Evolutionary conservation across 2,113 vertebrate genomes (phyloP).

Genomic region (Pavo muticus): DNA sequence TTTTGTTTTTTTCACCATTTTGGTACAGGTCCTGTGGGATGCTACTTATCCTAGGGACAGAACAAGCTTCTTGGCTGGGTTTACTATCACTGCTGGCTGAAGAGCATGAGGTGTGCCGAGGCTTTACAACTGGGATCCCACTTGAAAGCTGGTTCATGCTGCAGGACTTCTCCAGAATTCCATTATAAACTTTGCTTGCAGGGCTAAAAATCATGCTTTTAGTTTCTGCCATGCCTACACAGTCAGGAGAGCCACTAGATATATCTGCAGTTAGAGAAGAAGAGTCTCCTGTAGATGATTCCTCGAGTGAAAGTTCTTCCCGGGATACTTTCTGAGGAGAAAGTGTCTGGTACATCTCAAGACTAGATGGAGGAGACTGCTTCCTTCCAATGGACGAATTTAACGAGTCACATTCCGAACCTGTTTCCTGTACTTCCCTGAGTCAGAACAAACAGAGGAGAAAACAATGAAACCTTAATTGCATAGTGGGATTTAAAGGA

Average conservation of each 20-base stretch:
- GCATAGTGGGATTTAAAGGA: neutral
- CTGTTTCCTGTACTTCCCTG: conserved; percentile 89
- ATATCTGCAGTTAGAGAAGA: conserved; percentile 77
- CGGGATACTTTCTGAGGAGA: conserved; percentile 89
- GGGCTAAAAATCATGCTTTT: conserved; percentile 90
- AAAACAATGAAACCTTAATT: neutral
- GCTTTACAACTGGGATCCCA: conserved; percentile 80
- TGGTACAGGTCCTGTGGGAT: conserved; percentile 91
- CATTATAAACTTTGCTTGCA: conserved; percentile 91
- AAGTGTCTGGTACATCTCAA: conserved; percentile 84
- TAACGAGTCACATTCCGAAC: conserved; percentile 92
- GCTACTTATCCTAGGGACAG: conserved; percentile 84
- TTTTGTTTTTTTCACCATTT: conserved; percentile 92
- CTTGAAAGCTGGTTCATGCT: conserved; percentile 93
- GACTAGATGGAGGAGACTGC: conserved; percentile 83
- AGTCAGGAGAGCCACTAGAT: conserved; percentile 89
- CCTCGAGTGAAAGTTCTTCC: conserved; percentile 89
- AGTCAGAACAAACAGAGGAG: conserved; percentile 38
- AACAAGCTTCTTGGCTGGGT: conserved; percentile 79
- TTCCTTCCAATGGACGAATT: conserved; percentile 88
- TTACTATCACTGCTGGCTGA: conserved; percentile 87
- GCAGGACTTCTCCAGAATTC: conserved; percentile 97
- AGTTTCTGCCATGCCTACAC: conserved; percentile 87
- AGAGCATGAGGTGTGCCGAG: conserved; percentile 87
- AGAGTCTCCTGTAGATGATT: conserved; percentile 83